Percentiles rank a stretch among this genome's conserved stretches.
phyloP scores from a whole-genome alignment of 2,888 invertebrate species.

The Ceramica pisi region DNA sequence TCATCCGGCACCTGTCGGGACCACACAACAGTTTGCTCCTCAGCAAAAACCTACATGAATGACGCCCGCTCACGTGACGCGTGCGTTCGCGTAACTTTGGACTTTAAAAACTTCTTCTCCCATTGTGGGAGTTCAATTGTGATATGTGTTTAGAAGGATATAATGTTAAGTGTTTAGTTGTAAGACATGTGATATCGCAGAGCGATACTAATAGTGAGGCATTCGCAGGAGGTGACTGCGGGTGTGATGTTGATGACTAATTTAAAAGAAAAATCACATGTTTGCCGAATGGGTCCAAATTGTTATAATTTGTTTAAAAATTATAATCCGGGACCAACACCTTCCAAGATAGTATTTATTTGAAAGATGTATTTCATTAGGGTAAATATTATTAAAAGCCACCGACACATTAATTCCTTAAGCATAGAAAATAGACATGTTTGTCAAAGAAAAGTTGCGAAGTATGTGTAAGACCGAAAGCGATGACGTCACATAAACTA shows the following conservation, averaged over 20 bases:
- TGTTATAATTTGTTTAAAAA: constrained; percentile 91
- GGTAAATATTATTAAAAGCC: constrained; percentile 90
- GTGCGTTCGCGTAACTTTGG: constrained; percentile 80
- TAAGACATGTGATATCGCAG: constrained; percentile 86
- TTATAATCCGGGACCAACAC: constrained; percentile 91
- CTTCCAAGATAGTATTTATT: constrained; percentile 91
- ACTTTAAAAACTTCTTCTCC: constrained; percentile 86
- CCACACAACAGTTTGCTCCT: constrained; percentile 96
- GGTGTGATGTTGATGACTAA: constrained; percentile 82
- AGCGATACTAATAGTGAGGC: constrained; percentile 87
- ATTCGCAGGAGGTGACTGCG: constrained; percentile 82
- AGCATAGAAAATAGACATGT: constrained; percentile 89
- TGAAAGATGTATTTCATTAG: constrained; percentile 90
- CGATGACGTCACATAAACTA: constrained; percentile 84
- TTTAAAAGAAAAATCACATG: constrained; percentile 82
- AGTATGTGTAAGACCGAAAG: constrained; percentile 77
- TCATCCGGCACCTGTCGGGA: constrained; percentile 96
- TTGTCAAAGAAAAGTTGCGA: constrained; percentile 89
- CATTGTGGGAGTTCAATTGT: constrained; percentile 87
- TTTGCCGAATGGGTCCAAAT: constrained; percentile 90
- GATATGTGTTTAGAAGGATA: constrained; percentile 90
- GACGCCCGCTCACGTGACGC: constrained; percentile 85
- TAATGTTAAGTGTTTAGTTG: constrained; percentile 83
- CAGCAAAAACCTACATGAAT: constrained; percentile 96
- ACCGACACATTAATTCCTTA: constrained; percentile 91